Conservation (phyloP, 64 coral and sea anemone species). For the Montipora cactus region DNA sequence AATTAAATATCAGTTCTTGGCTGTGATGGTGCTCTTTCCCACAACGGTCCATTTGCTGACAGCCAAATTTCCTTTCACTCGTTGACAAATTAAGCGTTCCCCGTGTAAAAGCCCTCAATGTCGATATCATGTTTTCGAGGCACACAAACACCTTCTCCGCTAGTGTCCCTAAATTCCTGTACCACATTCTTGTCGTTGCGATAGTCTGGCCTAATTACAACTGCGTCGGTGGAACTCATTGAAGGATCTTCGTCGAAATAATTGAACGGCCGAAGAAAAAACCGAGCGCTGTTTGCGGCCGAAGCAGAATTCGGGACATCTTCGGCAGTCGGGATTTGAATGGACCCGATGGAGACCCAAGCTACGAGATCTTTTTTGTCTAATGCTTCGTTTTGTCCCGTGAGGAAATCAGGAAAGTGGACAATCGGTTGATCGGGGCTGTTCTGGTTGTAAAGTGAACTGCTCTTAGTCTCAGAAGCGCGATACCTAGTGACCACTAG, state of each 20-base stretch:
- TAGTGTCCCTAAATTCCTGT: background rate
- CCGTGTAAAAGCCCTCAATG: background rate
- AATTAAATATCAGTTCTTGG: background rate
- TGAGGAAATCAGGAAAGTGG: constrained; percentile 40
- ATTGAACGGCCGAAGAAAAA: constrained; percentile 65
- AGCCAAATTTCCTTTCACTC: background rate
- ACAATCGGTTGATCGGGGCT: constrained; percentile 28
- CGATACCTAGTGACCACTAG: constrained; percentile 41
- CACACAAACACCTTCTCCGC: background rate
- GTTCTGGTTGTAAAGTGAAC: constrained; percentile 71
- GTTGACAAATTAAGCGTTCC: background rate
- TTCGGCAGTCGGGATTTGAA: constrained; percentile 36
- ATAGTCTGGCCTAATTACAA: background rate
- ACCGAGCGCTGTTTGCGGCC: constrained; percentile 33
- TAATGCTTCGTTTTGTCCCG: background rate
- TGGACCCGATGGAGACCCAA: constrained; percentile 43
- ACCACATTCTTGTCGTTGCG: background rate
- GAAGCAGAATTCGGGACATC: constrained; percentile 30
- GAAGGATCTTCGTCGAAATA: constrained; percentile 54
- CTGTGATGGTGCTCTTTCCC: background rate
- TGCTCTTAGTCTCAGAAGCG: constrained; percentile 39
- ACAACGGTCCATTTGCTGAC: background rate
- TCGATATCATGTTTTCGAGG: constrained; percentile 21
- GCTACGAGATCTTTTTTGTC: constrained; percentile 15
- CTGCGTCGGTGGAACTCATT: constrained; percentile 19